Evolutionary conservation across 1,140 invertebrate species (phyloP).

Genomic region (Ridgeia piscesae): DNA sequence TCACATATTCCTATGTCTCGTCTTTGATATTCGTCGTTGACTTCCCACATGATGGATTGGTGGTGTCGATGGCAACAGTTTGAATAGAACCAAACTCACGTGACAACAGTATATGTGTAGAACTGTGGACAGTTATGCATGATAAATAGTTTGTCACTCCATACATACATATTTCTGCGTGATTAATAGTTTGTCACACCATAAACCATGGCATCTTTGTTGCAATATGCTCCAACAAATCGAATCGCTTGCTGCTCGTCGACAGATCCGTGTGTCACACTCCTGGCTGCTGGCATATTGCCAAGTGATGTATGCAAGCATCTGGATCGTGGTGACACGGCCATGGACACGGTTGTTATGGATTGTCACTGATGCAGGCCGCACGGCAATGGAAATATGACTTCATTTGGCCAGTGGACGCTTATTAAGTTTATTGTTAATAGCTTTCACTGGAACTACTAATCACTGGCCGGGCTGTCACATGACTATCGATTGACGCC

Average conservation of each 20-base stretch:
- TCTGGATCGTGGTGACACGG: not conserved
- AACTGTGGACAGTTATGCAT: too few relatives aligned
- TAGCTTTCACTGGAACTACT: not conserved
- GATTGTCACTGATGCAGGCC: not conserved
- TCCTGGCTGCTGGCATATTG: not conserved
- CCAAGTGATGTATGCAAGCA: not conserved
- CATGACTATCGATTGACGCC: not conserved
- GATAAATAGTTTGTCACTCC: too few relatives aligned
- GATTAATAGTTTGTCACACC: not conserved
- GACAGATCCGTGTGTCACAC: not conserved
- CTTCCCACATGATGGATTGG: not conserved
- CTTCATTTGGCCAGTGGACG: conserved; percentile 3
- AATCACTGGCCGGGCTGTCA: not conserved
- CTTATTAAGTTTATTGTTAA: not conserved
- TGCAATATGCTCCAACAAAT: not conserved
- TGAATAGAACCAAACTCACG: not conserved
- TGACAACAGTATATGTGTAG: not conserved
- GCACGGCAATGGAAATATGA: not conserved
- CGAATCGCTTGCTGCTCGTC: not conserved
- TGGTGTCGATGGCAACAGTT: not conserved
- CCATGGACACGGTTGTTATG: not conserved
- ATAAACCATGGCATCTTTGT: not conserved
- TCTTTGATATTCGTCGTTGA: not conserved
- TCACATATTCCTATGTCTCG: not conserved
- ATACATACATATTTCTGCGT: not conserved